Base-by-base conservation (phyloP, 2,113 vertebrate genomes). In the Limanda limanda region DNA sequence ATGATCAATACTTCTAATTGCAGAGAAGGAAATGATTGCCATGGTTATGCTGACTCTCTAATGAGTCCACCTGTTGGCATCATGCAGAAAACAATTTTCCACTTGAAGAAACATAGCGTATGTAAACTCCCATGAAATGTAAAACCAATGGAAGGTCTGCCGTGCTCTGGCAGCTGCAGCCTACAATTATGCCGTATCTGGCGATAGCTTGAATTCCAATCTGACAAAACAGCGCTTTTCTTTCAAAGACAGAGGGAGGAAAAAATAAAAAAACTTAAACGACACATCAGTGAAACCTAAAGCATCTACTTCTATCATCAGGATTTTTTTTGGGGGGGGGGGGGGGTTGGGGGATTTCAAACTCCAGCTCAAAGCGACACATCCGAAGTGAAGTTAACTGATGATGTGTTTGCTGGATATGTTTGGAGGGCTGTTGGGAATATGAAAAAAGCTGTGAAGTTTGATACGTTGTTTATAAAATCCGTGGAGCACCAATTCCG, bases 51-150 rank as follows among this genome's bases (percentile, higher is more conserved):
- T 71, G 86, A 91, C 83, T 92, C 76, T 82, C 76, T 89, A 89
- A 93, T 88, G 86, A 88, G 87, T 89, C 90, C 91, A 93, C 91
- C 91, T 93, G 91, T 92, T 88, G 86, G 89, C 83, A 73, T 86
- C 84, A 86, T 40, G 85, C 81, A 86, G 91, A 88, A 90, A 91
- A 90, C 89, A 90, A 91, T 93, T 92, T 92, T 92, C 91, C 92
- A 89, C 86, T 91, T 88, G 84, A 90, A 45, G 86, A 88, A 78
- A 84, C 91, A 89, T 74, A 69, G 85, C 85, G 86, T 87, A 87
- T 78, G 83, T 87, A 91, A 90, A 91, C 78, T 81, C 81, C 78
- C 60, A 79, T 85, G 80, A 92, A 91, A 91, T 84, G 84, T 86
- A 87, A 89, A 88, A 88, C 81, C 87, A 73, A 51, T 71, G 87